Conservation (phyloP, 2,113 vertebrate species). For the Micronycteris hirsuta region DNA sequence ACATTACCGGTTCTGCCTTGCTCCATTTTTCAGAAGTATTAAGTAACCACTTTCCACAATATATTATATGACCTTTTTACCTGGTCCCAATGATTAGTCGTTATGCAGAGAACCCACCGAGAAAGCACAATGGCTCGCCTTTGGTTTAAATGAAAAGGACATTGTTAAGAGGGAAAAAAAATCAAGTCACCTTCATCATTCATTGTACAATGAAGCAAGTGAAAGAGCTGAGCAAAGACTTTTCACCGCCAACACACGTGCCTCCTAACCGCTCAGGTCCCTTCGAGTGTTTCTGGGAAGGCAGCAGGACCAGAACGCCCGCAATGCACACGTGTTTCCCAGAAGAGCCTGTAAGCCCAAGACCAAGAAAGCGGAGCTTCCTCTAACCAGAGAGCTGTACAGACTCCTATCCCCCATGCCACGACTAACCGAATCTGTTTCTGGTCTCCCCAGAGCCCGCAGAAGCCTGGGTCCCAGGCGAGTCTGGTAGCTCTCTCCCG, state of each 20-base stretch:
- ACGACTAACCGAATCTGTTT: background rate
- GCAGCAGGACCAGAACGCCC: slow-evolving; percentile 25
- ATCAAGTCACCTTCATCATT: background rate
- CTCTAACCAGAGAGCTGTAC: background rate
- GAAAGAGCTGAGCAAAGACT: slow-evolving; percentile 59
- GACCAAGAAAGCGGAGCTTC: background rate
- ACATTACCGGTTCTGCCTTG: background rate
- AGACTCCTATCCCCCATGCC: background rate
- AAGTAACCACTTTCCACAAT: background rate
- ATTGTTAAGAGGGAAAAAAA: background rate
- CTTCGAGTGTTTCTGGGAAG: slow-evolving; percentile 28
- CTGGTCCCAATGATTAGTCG: slow-evolving; percentile 18
- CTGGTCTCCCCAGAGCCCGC: slow-evolving; percentile 27
- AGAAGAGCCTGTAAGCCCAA: background rate
- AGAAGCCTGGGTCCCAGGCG: slow-evolving; percentile 32
- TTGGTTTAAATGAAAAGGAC: slow-evolving; percentile 62
- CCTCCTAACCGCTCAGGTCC: slow-evolving; percentile 34
- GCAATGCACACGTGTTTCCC: background rate
- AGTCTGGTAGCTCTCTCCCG: background rate
- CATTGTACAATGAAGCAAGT: background rate
- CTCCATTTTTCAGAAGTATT: slow-evolving; percentile 1
- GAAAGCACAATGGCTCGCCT: slow-evolving; percentile 50
- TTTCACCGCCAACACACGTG: background rate
- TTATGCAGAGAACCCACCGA: slow-evolving; percentile 47
- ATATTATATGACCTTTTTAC: background rate